These are phyloP conservation scores for Glomeris marginata DNA, from an alignment of 2,888 invertebrate species.

Conservation along the genomic window DNA sequence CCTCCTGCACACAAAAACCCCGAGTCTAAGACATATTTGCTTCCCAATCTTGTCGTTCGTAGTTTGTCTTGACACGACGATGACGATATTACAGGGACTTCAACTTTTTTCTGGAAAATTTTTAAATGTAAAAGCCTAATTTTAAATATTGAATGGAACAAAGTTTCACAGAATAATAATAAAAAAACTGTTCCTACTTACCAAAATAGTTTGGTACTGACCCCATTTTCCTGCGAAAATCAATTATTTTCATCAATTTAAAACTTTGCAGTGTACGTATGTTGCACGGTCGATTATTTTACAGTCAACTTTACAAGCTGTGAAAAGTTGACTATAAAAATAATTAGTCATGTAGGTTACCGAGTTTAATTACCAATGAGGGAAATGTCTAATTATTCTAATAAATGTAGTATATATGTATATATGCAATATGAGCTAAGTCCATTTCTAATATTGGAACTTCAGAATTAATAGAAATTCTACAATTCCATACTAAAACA, in stretches of 20 bases:
- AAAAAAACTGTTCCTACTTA: too few species aligned
- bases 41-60: slow-evolving; percentile 47
- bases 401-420: neutral
- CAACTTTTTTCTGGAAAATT: slow-evolving; percentile 47
- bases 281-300: too few species aligned
- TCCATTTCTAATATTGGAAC: too few species aligned
- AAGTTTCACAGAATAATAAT: too few species aligned
- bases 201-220: slow-evolving; percentile 74
- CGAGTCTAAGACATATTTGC: slow-evolving; percentile 43
- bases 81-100: slow-evolving; percentile 66
- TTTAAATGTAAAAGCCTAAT: too few species aligned
- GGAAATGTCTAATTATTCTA: neutral
- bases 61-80: slow-evolving; percentile 46
- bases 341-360: neutral
- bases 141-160: too few species aligned
- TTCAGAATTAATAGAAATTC: too few species aligned
- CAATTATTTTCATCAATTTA: neutral
- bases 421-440: neutral
- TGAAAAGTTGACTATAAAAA: too few species aligned
- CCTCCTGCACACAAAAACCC: slow-evolving; percentile 65
- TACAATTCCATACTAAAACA: too few species aligned
- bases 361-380: neutral
- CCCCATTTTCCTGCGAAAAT: slow-evolving; percentile 54
- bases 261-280: neutral
- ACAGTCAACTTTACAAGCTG: too few species aligned